Evolutionary conservation across 2,113 vertebrate species (phyloP).

Genomic region (Sinocyclocheilus rhinocerous): DNA sequence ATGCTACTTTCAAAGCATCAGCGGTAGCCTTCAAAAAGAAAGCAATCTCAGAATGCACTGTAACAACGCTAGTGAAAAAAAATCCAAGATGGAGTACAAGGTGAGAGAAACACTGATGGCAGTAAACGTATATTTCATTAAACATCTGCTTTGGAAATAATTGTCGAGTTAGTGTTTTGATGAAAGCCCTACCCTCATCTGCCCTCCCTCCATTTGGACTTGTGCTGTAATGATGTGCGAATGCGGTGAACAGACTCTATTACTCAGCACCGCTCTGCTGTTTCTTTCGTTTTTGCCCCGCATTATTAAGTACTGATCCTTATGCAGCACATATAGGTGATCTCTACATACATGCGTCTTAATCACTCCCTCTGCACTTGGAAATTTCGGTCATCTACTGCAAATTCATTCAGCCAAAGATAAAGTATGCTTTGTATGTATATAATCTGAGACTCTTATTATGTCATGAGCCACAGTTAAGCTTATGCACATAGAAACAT

Average conservation of each 20-base stretch:
- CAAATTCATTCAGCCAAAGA: neutral
- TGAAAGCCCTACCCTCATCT: neutral
- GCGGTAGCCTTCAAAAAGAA: neutral
- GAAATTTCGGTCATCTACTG: neutral
- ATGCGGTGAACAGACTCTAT: slow-evolving; percentile 37
- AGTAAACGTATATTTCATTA: neutral
- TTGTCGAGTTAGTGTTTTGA: neutral
- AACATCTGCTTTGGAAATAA: neutral
- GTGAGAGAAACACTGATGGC: neutral
- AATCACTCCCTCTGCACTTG: neutral
- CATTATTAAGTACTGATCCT: slow-evolving; percentile 33
- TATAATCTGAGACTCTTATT: neutral
- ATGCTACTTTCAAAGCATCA: neutral
- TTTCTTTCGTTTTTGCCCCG: slow-evolving; percentile 20
- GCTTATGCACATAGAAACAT: neutral
- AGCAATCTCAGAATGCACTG: neutral
- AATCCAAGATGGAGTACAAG: neutral
- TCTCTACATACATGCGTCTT: neutral
- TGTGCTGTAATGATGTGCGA: slow-evolving; percentile 44
- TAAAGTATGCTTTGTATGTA: neutral
- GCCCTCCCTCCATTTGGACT: neutral
- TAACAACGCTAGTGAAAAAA: neutral
- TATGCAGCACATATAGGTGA: slow-evolving; percentile 24
- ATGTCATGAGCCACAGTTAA: slow-evolving; percentile 4
- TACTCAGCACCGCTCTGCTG: slow-evolving; percentile 53